Percentiles rank a stretch among this genome's conserved stretches.
These are phyloP conservation scores for Epizoanthus rinbou DNA, from an alignment of 92 coral and sea anemone species.

Conservation along the genomic window DNA sequence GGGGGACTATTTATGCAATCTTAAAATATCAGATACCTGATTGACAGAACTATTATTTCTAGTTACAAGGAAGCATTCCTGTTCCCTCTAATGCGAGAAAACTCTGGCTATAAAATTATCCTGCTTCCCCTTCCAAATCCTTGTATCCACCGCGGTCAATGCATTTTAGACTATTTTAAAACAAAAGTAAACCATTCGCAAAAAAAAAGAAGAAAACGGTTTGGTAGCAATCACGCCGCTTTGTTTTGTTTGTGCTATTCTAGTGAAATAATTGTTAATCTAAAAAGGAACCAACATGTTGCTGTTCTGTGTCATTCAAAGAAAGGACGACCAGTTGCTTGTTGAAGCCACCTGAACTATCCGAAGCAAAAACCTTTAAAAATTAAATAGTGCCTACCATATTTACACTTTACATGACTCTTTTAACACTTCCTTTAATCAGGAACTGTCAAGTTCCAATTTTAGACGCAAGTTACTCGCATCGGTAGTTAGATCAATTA, in stretches of 20 bases:
- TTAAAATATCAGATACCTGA: too few relatives aligned
- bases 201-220: neutral
- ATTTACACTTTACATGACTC: constrained; percentile 44
- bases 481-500: constrained; percentile 13
- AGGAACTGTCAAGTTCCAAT: constrained; percentile 11
- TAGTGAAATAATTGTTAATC: constrained; percentile 19
- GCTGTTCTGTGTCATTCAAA: constrained; percentile 22
- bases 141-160: neutral
- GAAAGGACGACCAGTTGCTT: constrained; percentile 1
- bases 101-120: neutral
- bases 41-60: too few relatives aligned
- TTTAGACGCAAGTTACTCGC: constrained; percentile 25
- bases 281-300: constrained; percentile 38
- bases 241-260: constrained; percentile 33
- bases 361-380: constrained; percentile 40
- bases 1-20: too few relatives aligned
- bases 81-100: neutral
- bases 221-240: neutral
- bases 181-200: neutral
- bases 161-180: too few relatives aligned
- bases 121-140: neutral
- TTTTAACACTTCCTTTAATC: constrained; percentile 10
- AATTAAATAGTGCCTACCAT: constrained; percentile 49
- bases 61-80: too few relatives aligned
- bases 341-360: neutral